A percentile compares a stretch with the other conserved stretches of the same genome.
Conservation (phyloP, 2,797 vertebrate genomes). For the Leontopithecus rosalia region DNA sequence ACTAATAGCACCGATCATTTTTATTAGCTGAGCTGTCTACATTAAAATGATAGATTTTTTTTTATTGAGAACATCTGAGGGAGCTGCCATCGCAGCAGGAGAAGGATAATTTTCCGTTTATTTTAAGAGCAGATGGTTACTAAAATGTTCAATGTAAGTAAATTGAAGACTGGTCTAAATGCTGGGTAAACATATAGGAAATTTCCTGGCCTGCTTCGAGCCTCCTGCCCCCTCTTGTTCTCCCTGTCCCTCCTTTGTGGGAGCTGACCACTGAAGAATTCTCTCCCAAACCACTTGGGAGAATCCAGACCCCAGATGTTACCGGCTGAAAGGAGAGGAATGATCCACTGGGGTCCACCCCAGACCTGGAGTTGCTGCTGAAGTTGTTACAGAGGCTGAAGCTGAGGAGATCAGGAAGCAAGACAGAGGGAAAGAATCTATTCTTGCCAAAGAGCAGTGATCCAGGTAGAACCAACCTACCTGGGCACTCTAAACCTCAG, state of each 20-base stretch:
- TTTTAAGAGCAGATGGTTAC: slow-evolving; percentile 86
- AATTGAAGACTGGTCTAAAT: slow-evolving; percentile 79
- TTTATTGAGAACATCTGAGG: slow-evolving; percentile 84
- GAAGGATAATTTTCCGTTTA: slow-evolving; percentile 85
- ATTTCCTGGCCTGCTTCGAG: slow-evolving; percentile 38
- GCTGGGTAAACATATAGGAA: slow-evolving; percentile 73
- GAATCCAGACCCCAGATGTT: background rate
- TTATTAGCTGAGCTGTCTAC: slow-evolving; percentile 86
- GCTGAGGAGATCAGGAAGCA: background rate
- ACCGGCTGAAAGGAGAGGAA: background rate
- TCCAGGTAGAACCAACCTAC: background rate
- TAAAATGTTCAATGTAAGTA: slow-evolving; percentile 83
- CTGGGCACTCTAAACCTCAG: background rate
- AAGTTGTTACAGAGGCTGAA: background rate
- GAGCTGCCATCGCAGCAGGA: slow-evolving; percentile 76
- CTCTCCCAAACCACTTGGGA: background rate
- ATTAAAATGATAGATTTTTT: slow-evolving; percentile 86
- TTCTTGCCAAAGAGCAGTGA: background rate
- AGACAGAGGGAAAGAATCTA: background rate
- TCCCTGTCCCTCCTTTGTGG: background rate
- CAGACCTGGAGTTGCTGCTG: background rate
- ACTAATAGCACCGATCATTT: slow-evolving; percentile 85
- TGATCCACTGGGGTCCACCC: background rate
- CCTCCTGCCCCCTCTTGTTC: background rate
- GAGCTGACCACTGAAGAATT: background rate